Evolutionary conservation across 2,113 vertebrate species (phyloP).

Genomic region (Semicossyphus pulcher): DNA sequence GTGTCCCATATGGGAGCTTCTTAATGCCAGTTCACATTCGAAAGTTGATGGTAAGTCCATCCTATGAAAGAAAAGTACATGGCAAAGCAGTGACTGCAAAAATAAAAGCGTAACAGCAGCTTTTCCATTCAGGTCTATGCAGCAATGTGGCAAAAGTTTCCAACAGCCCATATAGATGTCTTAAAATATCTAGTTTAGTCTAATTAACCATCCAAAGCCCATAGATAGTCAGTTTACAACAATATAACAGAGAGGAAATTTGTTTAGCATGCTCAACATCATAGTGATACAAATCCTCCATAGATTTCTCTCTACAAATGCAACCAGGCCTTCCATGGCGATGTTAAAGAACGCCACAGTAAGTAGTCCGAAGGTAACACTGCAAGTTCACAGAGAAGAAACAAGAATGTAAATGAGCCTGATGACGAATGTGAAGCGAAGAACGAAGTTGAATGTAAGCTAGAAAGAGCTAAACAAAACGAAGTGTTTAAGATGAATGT

Average conservation of each 20-base stretch:
- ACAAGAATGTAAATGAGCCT: constrained; percentile 22
- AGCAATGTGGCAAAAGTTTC: no score
- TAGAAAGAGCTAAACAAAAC: not conserved
- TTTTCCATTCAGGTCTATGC: no score
- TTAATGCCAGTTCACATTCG: constrained; percentile 18
- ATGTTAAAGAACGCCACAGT: constrained; percentile 41
- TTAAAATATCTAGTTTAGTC: not conserved
- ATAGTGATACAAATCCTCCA: constrained; percentile 14
- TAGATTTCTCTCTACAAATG: not conserved
- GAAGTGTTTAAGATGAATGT: not conserved
- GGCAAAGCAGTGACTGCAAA: constrained; percentile 17
- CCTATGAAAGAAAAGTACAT: constrained; percentile 22
- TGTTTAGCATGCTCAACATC: not conserved
- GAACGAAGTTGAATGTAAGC: constrained; percentile 24
- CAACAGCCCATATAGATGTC: not conserved
- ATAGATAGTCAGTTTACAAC: no score
- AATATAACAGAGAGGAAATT: no score
- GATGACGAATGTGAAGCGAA: constrained; percentile 22
- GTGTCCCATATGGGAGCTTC: constrained; percentile 12
- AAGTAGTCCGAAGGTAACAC: constrained; percentile 49
- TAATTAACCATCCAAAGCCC: no score
- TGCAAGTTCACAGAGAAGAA: constrained; percentile 51
- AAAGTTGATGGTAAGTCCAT: constrained; percentile 4
- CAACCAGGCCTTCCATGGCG: not conserved
- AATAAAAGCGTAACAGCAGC: not conserved